Evolutionary conservation across 2,113 vertebrate genomes (phyloP).

Genomic region (Psettodes erumei): DNA sequence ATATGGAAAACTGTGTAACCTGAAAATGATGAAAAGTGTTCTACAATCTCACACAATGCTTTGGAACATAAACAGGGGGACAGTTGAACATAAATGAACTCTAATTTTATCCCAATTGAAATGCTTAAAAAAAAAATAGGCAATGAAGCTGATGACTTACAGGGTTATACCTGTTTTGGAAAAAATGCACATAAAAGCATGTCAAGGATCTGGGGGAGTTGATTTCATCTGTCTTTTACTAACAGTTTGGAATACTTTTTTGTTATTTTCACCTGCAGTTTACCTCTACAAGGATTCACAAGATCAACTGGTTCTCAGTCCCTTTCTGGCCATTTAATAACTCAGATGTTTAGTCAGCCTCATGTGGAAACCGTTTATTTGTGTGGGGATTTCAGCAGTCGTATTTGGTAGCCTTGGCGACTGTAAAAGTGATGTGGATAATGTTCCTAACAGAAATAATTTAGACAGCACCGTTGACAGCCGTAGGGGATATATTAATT

Average conservation of each 20-base stretch:
- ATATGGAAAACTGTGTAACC: too few species aligned
- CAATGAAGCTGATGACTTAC: neutral
- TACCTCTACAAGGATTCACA: neutral
- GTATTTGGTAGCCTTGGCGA: neutral
- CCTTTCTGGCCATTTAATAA: neutral
- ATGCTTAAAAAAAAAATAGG: too few species aligned
- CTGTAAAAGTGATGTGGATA: neutral
- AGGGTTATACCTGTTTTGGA: neutral
- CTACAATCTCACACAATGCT: too few species aligned
- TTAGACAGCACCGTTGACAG: neutral
- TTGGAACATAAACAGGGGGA: too few species aligned
- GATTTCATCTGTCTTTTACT: neutral
- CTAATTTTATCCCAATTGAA: too few species aligned
- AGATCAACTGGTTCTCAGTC: neutral
- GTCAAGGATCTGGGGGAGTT: neutral
- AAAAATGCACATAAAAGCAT: neutral
- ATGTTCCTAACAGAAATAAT: neutral
- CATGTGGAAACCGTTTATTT: neutral
- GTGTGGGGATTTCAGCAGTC: neutral
- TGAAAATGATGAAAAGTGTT: too few species aligned
- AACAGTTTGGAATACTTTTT: neutral
- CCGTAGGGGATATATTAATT: neutral
- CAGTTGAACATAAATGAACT: too few species aligned
- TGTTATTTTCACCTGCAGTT: neutral
- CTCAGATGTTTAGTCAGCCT: neutral